Conservation (phyloP, 2,113 vertebrate species). For the Ageneiosus marmoratus region DNA sequence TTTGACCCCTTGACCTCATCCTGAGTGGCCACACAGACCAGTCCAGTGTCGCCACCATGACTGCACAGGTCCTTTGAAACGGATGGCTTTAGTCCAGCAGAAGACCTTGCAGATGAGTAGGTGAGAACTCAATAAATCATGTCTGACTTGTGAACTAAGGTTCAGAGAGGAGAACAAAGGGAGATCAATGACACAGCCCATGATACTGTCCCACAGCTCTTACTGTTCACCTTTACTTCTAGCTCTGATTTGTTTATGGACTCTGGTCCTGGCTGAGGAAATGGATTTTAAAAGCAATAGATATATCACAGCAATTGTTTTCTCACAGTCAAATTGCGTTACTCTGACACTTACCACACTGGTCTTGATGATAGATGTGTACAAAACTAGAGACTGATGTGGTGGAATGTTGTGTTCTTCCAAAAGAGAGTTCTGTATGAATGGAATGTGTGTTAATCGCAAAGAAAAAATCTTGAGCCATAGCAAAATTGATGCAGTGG, state of each 20-base stretch:
- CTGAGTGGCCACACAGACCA: slow-evolving; percentile 33
- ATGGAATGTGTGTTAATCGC: slow-evolving; percentile 73
- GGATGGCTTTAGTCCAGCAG: slow-evolving; percentile 43
- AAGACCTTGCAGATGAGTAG: slow-evolving; percentile 49
- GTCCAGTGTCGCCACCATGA: slow-evolving; percentile 2
- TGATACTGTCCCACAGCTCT: slow-evolving; percentile 23
- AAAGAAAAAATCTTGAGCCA: neutral
- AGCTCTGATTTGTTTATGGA: slow-evolving; percentile 17
- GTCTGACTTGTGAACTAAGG: slow-evolving; percentile 41
- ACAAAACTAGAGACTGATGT: neutral
- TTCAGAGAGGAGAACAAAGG: slow-evolving; percentile 20
- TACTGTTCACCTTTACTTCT: neutral
- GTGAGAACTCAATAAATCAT: slow-evolving; percentile 57
- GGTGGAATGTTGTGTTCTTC: slow-evolving; percentile 31
- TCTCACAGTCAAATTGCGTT: slow-evolving; percentile 7
- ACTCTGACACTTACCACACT: slow-evolving; percentile 6
- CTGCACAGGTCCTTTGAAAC: slow-evolving; percentile 43
- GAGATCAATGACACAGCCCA: slow-evolving; percentile 42
- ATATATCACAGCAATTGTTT: slow-evolving; percentile 4
- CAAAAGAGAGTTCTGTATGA: slow-evolving; percentile 38
- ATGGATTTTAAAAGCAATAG: slow-evolving; percentile 22
- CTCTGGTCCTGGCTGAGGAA: slow-evolving; percentile 7
- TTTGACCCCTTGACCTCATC: slow-evolving; percentile 53
- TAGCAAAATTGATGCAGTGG: slow-evolving; percentile 26
- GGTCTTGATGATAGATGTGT: slow-evolving; percentile 29